Base-by-base conservation (phyloP, 2,113 vertebrate species). In the Cervus canadensis region DNA sequence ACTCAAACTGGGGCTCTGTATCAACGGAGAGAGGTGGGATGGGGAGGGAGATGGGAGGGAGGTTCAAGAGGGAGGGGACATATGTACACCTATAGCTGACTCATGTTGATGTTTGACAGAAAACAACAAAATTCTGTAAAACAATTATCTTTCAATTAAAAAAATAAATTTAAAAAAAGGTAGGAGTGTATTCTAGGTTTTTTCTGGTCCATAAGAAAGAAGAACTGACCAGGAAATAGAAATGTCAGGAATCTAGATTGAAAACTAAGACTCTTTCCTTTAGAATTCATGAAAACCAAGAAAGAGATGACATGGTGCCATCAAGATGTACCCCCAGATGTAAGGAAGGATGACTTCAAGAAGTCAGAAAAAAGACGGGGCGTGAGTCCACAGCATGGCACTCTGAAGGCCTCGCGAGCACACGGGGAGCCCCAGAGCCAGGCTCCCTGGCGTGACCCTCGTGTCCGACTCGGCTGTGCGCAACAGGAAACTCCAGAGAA, bases 271-370 rank as follows among this genome's bases (percentile, higher is more conserved):
- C 1, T 17, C 12, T 87, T 79, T 84, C 79, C 16, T 40, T 81
- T n/a, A 76, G 45, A 85, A 62, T 84, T 89, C 78, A 48, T 57
- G 64, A 81, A 91, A 84, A 91, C 33, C 56, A 79, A n/a, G 56
- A 78, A 52, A 93, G 57, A 91, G 81, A 84, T 45, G 12, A 57
- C 64, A 74, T 57, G 28, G 15, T 15, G 19, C 26, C 36, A 43
- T 81, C 19, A 60, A 86, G 81, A 64, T 5, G 8, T 14, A 85
- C 25, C 86, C 28, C 43, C 15, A 64, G 78, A 50, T 19, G 23
- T 23, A 26, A 30, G 87, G 45, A 83, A 74, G 93, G 52, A 50
- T 43, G 25, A 67, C 59, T 60, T 56, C n/a, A 36, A 91, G 50
- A 91, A 84, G 64, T 89, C 54, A 87, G 10, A 36, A 33, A 50